These are phyloP conservation scores for Orthosia cruda DNA, from an alignment of 2,888 invertebrate genomes.

Conservation along the genomic window DNA sequence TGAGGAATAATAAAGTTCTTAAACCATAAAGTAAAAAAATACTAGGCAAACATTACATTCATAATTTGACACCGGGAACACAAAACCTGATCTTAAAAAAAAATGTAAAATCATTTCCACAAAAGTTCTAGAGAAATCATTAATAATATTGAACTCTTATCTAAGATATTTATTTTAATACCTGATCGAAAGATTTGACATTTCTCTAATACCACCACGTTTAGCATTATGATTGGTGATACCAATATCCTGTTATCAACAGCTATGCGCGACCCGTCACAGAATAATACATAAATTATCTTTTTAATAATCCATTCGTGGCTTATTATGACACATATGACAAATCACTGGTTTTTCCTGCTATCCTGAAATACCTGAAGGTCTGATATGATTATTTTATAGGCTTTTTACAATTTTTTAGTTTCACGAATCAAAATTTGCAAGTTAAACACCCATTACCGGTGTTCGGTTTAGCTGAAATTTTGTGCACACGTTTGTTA, in stretches of 20 bases:
- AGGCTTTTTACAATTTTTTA: not conserved
- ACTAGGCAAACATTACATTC: not conserved
- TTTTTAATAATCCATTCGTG: slow-evolving; percentile 17
- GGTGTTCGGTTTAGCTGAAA: no score
- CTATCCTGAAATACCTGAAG: slow-evolving; percentile 6
- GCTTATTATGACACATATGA: slow-evolving; percentile 6
- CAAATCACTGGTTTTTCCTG: slow-evolving; percentile 25
- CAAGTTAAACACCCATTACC: no score
- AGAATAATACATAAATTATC: slow-evolving; percentile 4
- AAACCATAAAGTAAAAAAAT: no score
- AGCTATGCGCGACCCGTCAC: not conserved
- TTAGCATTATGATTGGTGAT: slow-evolving; percentile 27
- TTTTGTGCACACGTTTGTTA: no score
- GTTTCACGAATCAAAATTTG: no score
- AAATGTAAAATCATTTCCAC: not conserved
- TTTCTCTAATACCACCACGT: slow-evolving; percentile 34
- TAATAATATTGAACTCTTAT: not conserved
- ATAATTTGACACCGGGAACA: not conserved
- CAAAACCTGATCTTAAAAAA: not conserved
- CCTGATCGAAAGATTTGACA: not conserved
- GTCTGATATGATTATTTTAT: not conserved
- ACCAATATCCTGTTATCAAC: slow-evolving; percentile 15
- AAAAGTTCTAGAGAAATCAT: not conserved
- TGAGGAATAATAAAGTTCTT: no score
- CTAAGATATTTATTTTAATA: not conserved